Base-by-base conservation (phyloP, 1,140 invertebrate species). In the Mamestra configurata region DNA sequence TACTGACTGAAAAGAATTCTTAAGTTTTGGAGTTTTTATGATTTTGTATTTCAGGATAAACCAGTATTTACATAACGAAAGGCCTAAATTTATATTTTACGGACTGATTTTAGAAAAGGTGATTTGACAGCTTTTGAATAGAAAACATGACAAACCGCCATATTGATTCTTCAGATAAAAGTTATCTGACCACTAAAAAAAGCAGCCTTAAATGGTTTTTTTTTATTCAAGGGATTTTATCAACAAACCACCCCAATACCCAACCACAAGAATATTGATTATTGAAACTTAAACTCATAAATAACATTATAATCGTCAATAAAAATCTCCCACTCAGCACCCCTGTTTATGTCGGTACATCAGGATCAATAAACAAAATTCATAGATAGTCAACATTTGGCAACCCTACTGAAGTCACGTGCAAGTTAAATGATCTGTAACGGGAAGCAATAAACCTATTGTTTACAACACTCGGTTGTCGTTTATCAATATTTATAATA, bases 361-460 rank as follows among this genome's bases (percentile, higher is more conserved):
- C 35, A 35, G 68, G 80, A 76, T 59, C 81, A 77, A 89, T 90
- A 90, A 91, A 91, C 89, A 90, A 89, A 89, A 91, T 86, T n/a
- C 43, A 49, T 49, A 49, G 80, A 85, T 83, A 86, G 85, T 82
- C 88, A 90, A 88, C 88, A 89, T 91, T 87, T 84, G 84, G 88
- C 90, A 91, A 89, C 90, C 91, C 90, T 88, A 88, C 79, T 85
- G 77, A 84, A 85, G 91, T 88, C 92, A 94, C 92, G 92, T 93
- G 92, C 89, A 84, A 82, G 91, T 88, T 90, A 89, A 94, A 94
- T 94, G 92, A 91, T 88, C 86, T 86, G 88, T 82, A 87, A 92
- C 91, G 86, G 90, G 91, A 92, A 92, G 92, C 88, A 89, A 93
- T 93, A 91, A 92, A 92, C 79, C 86, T 88, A 88, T 88, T 89